A percentile compares a stretch with the other conserved stretches of the same genome.
Evolutionary conservation across 2,888 invertebrate species (phyloP).

Genomic region (Apoderus coryli): DNA sequence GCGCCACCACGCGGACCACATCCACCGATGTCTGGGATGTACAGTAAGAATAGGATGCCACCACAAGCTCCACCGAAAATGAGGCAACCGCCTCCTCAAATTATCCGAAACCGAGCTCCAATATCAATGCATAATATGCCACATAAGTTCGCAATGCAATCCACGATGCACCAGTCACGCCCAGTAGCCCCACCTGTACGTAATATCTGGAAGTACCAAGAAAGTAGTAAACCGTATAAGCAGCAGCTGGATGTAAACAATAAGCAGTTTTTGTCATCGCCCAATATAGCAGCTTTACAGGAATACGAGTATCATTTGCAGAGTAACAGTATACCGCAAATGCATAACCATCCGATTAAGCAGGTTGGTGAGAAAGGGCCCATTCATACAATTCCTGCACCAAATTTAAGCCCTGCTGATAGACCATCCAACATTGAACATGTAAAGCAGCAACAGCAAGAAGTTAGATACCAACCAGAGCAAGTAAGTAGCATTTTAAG

Average conservation of each 20-base stretch:
- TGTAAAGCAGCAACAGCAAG: constrained; percentile 11
- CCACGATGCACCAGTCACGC: too few species aligned
- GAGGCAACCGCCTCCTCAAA: too few species aligned
- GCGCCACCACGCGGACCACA: too few species aligned
- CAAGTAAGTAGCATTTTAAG: too few species aligned
- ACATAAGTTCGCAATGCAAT: too few species aligned
- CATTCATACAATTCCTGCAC: constrained; percentile 76
- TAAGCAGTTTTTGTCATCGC: constrained; percentile 20
- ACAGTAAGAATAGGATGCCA: constrained; percentile 16
- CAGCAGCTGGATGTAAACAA: background rate
- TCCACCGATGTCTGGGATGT: too few species aligned
- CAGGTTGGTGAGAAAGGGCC: constrained; percentile 45
- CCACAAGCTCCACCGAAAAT: too few species aligned
- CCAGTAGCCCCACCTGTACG: constrained; percentile 18
- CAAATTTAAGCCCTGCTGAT: constrained; percentile 57
- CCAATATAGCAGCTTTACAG: constrained; percentile 19
- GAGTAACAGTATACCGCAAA: constrained; percentile 29
- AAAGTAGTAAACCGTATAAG: background rate
- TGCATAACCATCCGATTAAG: constrained; percentile 27
- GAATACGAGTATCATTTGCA: constrained; percentile 30
- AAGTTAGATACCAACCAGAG: constrained; percentile 12
- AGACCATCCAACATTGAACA: constrained; percentile 35
- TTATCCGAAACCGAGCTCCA: too few species aligned
- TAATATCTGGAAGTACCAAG: constrained; percentile 21
- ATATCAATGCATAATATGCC: too few species aligned